A percentile compares a stretch with the other conserved stretches of the same genome.
These are phyloP conservation scores for Drosophila infuscata DNA, from an alignment of 2,888 invertebrate species.

Conservation along the genomic window DNA sequence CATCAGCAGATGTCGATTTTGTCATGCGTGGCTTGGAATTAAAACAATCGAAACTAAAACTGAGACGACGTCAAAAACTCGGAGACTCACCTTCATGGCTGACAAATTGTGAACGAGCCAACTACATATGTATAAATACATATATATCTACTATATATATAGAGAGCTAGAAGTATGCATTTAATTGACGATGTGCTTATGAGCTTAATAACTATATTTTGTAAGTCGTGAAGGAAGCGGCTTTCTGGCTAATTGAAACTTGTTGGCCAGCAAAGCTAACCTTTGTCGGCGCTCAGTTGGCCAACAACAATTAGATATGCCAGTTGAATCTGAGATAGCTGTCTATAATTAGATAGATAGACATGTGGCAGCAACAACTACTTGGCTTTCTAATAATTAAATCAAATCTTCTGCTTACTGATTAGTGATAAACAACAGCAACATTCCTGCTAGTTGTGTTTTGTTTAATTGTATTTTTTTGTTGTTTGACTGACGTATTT, in stretches of 20 bases:
- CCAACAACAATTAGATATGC: constrained; percentile 38
- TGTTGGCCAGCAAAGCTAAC: constrained; percentile 35
- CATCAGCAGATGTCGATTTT: constrained; percentile 68
- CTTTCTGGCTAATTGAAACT: constrained; percentile 44
- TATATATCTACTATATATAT: neutral
- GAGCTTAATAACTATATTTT: constrained; percentile 72
- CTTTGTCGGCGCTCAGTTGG: constrained; percentile 45
- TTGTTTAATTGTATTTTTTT: neutral
- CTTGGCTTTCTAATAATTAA: constrained; percentile 46
- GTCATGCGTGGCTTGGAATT: constrained; percentile 76
- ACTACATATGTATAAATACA: neutral
- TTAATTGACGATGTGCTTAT: constrained; percentile 63
- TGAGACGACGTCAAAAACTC: constrained; percentile 13
- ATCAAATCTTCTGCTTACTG: constrained; percentile 18
- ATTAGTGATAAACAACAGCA: neutral
- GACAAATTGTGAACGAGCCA: constrained; percentile 60
- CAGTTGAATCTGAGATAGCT: constrained; percentile 23
- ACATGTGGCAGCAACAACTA: neutral
- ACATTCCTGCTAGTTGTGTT: constrained; percentile 8
- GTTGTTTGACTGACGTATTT: too few relatives aligned
- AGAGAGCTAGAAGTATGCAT: constrained; percentile 31
- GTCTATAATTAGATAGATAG: constrained; percentile 41
- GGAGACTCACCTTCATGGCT: constrained; percentile 73
- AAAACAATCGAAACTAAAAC: constrained; percentile 42
- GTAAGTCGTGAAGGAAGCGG: constrained; percentile 45